Conservation (phyloP, 2,113 vertebrate species). For the Sinocyclocheilus anophthalmus region DNA sequence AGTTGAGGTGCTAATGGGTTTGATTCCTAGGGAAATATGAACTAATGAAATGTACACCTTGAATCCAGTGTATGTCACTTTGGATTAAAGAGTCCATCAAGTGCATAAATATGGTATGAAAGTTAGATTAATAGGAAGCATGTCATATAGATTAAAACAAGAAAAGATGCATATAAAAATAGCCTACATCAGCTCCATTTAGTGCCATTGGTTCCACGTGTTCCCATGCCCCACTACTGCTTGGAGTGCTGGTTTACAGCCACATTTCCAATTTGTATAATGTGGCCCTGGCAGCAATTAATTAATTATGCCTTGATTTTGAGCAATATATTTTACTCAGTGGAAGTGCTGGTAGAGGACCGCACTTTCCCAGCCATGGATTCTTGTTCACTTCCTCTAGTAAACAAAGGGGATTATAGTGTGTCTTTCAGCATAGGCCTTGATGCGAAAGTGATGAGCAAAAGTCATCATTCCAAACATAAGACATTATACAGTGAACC, state of each 20-base stretch:
- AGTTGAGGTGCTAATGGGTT: too few relatives aligned
- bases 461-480: not conserved
- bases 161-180: too few relatives aligned
- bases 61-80: not conserved
- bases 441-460: not conserved
- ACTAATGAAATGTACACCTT: too few relatives aligned
- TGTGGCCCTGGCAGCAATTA: not conserved
- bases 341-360: not conserved
- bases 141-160: too few relatives aligned
- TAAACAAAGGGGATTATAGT: not conserved
- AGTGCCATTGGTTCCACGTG: not conserved
- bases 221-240: not conserved
- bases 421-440: not conserved
- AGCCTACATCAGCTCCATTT: not conserved
- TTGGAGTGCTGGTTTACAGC: not conserved
- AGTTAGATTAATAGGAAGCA: too few relatives aligned
- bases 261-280: not conserved
- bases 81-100: not conserved
- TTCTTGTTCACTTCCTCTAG: not conserved
- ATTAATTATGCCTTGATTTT: not conserved
- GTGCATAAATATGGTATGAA: too few relatives aligned
- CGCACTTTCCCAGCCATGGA: not conserved
- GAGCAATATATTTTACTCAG: not conserved
- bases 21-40: too few relatives aligned
- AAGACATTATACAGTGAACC: not conserved